phyloP scores from a whole-genome alignment of 2,113 vertebrate species.

The Pandion haliaetus region DNA sequence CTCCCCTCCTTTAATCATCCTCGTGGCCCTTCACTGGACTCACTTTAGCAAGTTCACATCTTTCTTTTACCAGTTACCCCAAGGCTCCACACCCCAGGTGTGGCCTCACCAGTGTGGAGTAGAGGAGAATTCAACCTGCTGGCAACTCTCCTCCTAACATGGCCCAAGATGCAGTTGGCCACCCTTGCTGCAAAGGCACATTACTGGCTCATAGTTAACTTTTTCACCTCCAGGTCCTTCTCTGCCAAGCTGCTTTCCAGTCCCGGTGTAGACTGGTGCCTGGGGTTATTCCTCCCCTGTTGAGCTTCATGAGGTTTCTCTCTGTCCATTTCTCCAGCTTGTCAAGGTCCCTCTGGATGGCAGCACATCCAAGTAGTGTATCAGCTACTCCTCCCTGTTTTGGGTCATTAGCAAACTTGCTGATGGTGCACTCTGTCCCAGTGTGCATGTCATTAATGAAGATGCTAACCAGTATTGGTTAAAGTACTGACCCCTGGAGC shows the following conservation, averaged over 20 bases:
- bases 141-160: neutral
- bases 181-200: neutral
- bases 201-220: neutral
- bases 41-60: neutral
- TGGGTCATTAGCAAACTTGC: neutral
- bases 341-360: neutral
- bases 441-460: neutral
- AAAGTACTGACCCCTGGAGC: neutral
- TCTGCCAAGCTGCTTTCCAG: neutral
- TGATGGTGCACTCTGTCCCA: neutral
- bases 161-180: neutral
- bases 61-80: neutral
- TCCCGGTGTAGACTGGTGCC: too few relatives aligned
- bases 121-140: neutral
- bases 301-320: neutral
- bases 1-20: neutral
- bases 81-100: neutral
- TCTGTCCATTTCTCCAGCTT: neutral
- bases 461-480: neutral
- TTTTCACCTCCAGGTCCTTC: neutral
- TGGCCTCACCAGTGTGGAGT: neutral
- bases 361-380: neutral
- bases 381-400: neutral
- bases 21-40: neutral
- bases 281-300: accelerated